Evolutionary conservation across 2,888 invertebrate species (phyloP).

Genomic region (Oligia latruncula): DNA sequence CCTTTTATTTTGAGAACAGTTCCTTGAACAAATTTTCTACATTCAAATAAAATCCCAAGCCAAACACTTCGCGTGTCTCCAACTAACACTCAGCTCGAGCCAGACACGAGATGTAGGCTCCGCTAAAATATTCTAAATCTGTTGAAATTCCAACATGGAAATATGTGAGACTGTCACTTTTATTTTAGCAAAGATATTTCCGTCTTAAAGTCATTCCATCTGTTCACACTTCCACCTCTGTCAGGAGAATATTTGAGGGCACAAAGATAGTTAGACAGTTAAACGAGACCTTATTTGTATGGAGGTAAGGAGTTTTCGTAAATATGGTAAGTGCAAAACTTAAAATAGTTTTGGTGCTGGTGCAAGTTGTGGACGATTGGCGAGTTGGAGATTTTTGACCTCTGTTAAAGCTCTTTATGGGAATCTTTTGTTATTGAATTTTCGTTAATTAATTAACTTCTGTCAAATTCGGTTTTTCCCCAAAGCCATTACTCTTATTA

Average conservation of each 20-base stretch:
- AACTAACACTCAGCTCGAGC: constrained; percentile 27
- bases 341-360: constrained; percentile 44
- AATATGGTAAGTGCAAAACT: constrained; percentile 41
- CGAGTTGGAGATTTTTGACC: neutral
- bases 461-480: neutral
- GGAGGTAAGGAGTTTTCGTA: constrained; percentile 37
- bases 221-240: constrained; percentile 57
- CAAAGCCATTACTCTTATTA: neutral
- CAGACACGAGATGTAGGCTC: constrained; percentile 39
- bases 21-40: neutral
- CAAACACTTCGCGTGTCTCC: constrained; percentile 30
- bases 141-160: constrained; percentile 55
- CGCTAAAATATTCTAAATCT: constrained; percentile 55
- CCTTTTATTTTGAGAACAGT: neutral
- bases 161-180: constrained; percentile 59
- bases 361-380: constrained; percentile 7
- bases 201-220: constrained; percentile 60
- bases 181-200: constrained; percentile 59
- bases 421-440: neutral
- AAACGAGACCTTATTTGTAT: constrained; percentile 52
- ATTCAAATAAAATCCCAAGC: constrained; percentile 20
- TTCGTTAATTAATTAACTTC: neutral
- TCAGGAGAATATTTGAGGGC: constrained; percentile 42
- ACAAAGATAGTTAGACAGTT: constrained; percentile 19
- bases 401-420: neutral